Evolutionary conservation across 2,113 vertebrate species (phyloP), one percentile per base, ranked within the genome.

Genomic region (Pandion haliaetus): DNA sequence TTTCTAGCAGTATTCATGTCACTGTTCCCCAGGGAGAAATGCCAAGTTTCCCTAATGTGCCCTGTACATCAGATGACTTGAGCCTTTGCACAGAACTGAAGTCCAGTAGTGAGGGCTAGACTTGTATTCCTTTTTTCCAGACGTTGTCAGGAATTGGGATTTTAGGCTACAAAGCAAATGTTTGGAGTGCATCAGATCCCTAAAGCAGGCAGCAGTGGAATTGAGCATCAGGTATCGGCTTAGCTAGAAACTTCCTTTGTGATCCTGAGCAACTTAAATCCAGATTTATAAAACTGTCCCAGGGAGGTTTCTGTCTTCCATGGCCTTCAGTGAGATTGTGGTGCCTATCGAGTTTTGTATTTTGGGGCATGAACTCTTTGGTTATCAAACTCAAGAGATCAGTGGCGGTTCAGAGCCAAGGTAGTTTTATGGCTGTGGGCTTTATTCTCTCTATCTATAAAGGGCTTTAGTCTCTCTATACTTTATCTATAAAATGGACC

Each of bases 141-240:
- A 15, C 18, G 4, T 10, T 0, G 1, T 36, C 9, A 36, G 26
- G 8, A 25, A 15, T 15, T 9, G 4, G 28, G n/a, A 57, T 55
- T 77, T 70, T 59, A 26, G 63, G 44, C 17, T 40, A 1, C 49
- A 49, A 63, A 59, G 55, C 40, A 42, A 36, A 45, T 7, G 8
- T 45, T 59, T 61, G 65, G 49, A 65, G 49, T 34, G 21, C 47
- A 55, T 44, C 58, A 69, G 2, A 50, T 21, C 23, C 54, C 12
- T 17, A 8, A 8, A 40, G 5, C 11, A 17, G 34, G 45, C 54
- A 69, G 42, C n/a, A 17, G 49, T 20, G 26, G 45, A 57, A 57
- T 31, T 4, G 3, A 82, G 58, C 58, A 61, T 21, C 58, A 11
- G 17, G 8, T 36, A 20, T 50, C 31, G n/a, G 4, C 38, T 32